Evolutionary conservation across 2,797 vertebrate genomes (phyloP).

Genomic region (Oreonectes daqikongensis): DNA sequence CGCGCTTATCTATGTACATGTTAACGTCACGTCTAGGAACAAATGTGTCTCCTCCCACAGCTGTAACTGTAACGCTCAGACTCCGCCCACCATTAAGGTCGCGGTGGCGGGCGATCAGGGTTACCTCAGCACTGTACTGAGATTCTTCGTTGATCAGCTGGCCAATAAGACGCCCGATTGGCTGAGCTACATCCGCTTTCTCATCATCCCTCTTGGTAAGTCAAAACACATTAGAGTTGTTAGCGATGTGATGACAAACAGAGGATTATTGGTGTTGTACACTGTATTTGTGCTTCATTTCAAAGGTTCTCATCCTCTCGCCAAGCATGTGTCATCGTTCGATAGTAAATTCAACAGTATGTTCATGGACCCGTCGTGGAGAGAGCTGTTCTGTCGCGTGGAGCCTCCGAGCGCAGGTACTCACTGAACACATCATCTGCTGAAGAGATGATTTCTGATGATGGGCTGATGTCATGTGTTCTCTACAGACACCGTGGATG

Average conservation of each 20-base stretch:
- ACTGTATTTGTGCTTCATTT: not conserved
- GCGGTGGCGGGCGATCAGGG: conserved; percentile 81
- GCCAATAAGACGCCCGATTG: conserved; percentile 86
- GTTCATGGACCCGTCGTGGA: conserved; percentile 82
- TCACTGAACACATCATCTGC: not conserved
- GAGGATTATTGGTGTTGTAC: not conserved
- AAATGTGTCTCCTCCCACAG: conserved; percentile 62
- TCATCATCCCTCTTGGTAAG: conserved; percentile 81
- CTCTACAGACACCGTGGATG: conserved; percentile 75
- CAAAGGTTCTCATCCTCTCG: conserved; percentile 80
- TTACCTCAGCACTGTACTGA: conserved; percentile 82
- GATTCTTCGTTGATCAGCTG: conserved; percentile 84
- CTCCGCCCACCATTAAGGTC: conserved; percentile 80
- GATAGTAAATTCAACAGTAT: conserved; percentile 80
- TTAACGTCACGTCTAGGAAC: too few species aligned
- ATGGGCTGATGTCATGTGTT: conserved; percentile 23
- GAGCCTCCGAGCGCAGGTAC: conserved; percentile 77
- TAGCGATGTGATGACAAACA: not conserved
- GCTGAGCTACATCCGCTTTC: conserved; percentile 84
- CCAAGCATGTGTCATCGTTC: conserved; percentile 80
- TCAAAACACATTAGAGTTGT: conserved; percentile 72
- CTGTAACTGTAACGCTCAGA: conserved; percentile 84
- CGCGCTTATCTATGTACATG: too few species aligned
- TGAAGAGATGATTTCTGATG: not conserved
- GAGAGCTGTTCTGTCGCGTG: conserved; percentile 79